Evolutionary conservation across 2,797 vertebrate species (phyloP).

Genomic region (Gila robusta): DNA sequence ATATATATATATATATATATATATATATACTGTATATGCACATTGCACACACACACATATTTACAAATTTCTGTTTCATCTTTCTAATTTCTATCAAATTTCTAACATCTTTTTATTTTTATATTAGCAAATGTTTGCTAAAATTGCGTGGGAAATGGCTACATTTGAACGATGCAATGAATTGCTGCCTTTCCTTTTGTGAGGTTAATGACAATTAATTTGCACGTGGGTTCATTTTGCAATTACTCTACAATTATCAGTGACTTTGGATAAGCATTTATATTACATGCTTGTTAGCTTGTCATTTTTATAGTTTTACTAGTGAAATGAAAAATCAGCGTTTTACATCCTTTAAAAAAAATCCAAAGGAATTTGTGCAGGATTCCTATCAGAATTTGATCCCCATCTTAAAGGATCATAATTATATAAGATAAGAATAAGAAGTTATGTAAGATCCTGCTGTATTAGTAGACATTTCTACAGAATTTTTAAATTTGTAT

Average conservation of each 20-base stretch:
- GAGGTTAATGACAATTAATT: neutral
- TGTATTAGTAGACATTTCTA: neutral
- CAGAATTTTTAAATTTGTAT: neutral
- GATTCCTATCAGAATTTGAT: neutral
- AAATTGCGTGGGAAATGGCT: neutral
- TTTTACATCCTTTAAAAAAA: neutral
- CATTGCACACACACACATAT: neutral
- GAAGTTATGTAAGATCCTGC: neutral
- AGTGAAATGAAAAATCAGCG: neutral
- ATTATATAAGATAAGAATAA: too few species aligned
- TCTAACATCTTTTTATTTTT: neutral
- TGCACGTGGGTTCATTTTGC: neutral
- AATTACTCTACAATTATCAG: neutral
- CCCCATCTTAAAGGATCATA: neutral
- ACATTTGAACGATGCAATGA: neutral
- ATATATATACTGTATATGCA: too few species aligned
- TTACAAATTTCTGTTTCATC: too few species aligned
- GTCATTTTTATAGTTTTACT: neutral
- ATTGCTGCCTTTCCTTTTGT: neutral
- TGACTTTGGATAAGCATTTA: neutral
- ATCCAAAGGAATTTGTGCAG: neutral
- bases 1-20: too few species aligned
- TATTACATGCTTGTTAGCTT: neutral
- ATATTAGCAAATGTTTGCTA: neutral
- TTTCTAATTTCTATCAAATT: too few species aligned